Base-by-base conservation (phyloP, 2,113 vertebrate genomes). In the Platysteira castanea region DNA sequence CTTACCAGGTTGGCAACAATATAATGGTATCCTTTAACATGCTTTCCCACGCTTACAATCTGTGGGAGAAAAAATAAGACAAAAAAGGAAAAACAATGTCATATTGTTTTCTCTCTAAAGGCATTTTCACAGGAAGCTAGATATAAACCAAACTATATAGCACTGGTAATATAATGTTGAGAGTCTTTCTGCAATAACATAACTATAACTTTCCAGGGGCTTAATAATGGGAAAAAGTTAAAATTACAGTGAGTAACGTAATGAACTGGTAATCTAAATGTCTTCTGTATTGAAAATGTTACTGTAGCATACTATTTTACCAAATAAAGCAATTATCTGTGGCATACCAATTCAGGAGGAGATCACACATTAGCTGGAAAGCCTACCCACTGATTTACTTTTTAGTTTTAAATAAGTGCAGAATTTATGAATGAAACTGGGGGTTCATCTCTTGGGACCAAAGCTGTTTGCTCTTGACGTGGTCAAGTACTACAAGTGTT, bases 1-100 rank as follows among this genome's bases (percentile, higher is more conserved):
- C 99, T 99, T 98, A 99, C 99, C 99, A 99, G 97, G 96, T 99
- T 99, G 97, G 99, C 99, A 75, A 99, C 97, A 97, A 99, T 99
- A 98, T 99, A 99, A 97, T 99, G 99, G 96, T 99, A 99, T 93
- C 99, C 99, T 98, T 99, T 99, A 50, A 99, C 99, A 85, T 99
- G 99, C 93, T 99, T 99, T 80, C 99, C 99, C 97, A 99, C 99
- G 86, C 99, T 99, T 84, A 99, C 99, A 78, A 99, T 99, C 99
- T 99, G 96, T 61, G 61, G 91, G 93, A 94, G 91, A 90, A 94
- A 88, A 97, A 93, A 28, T 73, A 47, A 11, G 54, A 67, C 80
- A 60, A 94, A 10, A n/a, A 70, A 52, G 46, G 42, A 44, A 68
- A 64, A 67, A 19, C 39, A 69, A 46, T 49, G 28, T 84, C 50